Percentiles rank a stretch among this genome's conserved stretches.
Conservation (phyloP, 2,888 invertebrate species). For the Artemia sp. region DNA sequence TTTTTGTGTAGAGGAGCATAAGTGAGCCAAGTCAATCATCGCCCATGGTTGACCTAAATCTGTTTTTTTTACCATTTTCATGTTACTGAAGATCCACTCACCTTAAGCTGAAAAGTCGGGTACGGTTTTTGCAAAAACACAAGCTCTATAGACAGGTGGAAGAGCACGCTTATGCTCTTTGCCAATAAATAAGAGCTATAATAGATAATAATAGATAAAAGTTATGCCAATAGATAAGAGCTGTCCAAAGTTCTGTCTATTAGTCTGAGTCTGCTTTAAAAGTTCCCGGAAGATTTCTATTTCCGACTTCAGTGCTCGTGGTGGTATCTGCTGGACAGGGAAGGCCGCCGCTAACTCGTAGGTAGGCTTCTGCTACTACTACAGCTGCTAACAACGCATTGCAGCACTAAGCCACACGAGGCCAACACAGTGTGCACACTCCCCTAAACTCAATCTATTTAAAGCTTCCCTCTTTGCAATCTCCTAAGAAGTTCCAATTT, state of each 20-base stretch:
- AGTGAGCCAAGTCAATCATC: slow-evolving; percentile 5
- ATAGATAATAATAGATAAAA: no score
- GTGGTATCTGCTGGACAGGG: not conserved
- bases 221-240: not conserved
- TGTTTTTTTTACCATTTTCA: not conserved
- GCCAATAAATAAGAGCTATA: not conserved
- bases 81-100: not conserved
- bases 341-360: no score
- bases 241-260: not conserved
- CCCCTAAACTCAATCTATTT: no score
- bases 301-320: slow-evolving; percentile 9
- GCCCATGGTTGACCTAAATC: slow-evolving; percentile 11
- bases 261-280: slow-evolving; percentile 4
- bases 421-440: no score
- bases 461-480: no score
- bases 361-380: no score
- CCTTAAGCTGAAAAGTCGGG: not conserved
- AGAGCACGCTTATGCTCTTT: no score
- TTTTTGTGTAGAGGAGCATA: not conserved
- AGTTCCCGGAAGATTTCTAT: not conserved
- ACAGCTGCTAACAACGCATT: no score
- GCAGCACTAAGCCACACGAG: no score
- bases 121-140: not conserved
- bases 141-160: no score
- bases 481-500: no score